phyloP scores from a whole-genome alignment of 92 coral and sea anemone genomes.

The Actinostola sp. region DNA sequence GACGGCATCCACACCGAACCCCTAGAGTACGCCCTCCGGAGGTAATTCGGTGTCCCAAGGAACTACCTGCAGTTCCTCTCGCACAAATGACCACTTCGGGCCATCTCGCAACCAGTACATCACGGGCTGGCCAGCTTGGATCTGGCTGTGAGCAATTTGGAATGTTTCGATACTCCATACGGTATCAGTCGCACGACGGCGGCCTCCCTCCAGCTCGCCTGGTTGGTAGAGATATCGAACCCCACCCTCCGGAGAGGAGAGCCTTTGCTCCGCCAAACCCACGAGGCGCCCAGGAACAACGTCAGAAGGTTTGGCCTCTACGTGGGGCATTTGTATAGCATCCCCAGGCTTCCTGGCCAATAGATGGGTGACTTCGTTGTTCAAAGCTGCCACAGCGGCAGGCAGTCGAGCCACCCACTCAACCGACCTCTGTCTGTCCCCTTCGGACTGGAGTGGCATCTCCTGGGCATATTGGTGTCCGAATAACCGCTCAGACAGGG shows the following conservation, averaged over 20 bases:
- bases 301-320: not conserved
- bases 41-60: not conserved
- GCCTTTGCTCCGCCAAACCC: not conserved
- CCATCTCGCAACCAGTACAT: not conserved
- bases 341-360: conserved; percentile 18
- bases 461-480: conserved; percentile 27
- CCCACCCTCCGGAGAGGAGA: not conserved
- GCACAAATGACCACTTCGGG: not conserved
- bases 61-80: not conserved
- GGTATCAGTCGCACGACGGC: not conserved
- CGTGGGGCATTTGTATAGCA: not conserved
- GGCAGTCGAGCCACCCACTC: conserved; percentile 21
- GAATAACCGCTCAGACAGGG: conserved; percentile 6
- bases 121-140: not conserved
- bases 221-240: not conserved
- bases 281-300: not conserved
- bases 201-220: not conserved
- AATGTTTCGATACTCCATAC: not conserved
- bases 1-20: no score
- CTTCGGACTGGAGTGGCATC: conserved; percentile 2
- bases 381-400: conserved; percentile 9
- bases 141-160: not conserved
- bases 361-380: not conserved
- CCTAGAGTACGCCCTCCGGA: no score
- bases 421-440: not conserved